Conservation (phyloP, 1,140 invertebrate genomes). For the Eulimnadia texana region DNA sequence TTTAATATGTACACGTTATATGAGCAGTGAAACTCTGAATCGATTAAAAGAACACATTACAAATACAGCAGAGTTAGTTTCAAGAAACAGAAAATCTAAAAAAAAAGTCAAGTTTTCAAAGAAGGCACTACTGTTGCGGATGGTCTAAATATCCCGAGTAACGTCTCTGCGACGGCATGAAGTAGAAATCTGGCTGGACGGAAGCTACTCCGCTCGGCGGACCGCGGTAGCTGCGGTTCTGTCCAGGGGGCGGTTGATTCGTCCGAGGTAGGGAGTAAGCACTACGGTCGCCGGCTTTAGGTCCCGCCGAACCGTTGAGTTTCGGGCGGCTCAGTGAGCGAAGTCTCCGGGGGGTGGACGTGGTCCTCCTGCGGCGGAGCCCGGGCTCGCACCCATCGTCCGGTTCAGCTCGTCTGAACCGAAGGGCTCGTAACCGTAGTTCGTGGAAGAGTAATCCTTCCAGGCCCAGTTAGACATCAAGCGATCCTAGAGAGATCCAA, state of each 20-base stretch:
- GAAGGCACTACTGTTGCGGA: no score
- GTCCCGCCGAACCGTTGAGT: constrained; percentile 20
- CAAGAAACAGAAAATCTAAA: no score
- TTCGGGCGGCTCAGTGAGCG: constrained; percentile 22
- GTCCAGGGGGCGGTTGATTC: constrained; percentile 21
- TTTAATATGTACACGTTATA: no score
- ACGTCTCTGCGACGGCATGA: constrained; percentile 84
- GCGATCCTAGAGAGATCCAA: constrained; percentile 5
- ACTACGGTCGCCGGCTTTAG: constrained; percentile 28
- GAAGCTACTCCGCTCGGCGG: constrained; percentile 12
- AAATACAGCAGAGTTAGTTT: no score
- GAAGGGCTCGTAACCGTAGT: constrained; percentile 73
- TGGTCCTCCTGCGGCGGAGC: background rate
- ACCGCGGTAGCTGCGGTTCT: constrained; percentile 22
- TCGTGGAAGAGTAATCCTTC: constrained; percentile 72
- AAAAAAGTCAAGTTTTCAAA: no score
- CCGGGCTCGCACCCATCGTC: constrained; percentile 14
- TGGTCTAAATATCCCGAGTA: constrained; percentile 45
- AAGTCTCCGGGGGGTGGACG: constrained; percentile 39
- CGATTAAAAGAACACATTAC: no score
- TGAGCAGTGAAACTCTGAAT: no score
- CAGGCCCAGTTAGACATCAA: constrained; percentile 30
- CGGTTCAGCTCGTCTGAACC: constrained; percentile 47
- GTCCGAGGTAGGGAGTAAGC: constrained; percentile 35
- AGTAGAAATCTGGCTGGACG: constrained; percentile 71